Evolutionary conservation across 2,113 vertebrate genomes (phyloP).

Genomic region (Melanotaenia duboulayi): DNA sequence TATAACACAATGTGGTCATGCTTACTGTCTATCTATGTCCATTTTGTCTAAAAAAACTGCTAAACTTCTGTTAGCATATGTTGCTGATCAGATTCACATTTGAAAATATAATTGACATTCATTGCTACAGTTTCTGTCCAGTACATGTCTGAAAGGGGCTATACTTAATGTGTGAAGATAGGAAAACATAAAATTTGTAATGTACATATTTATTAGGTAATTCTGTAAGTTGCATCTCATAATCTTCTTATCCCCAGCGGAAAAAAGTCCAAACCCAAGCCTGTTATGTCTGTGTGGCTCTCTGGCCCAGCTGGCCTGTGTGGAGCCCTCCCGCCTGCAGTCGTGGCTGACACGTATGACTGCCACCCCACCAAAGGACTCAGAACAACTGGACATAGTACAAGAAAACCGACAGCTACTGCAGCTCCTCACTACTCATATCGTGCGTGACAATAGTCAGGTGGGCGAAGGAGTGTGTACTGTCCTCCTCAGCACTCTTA

Average conservation of each 20-base stretch:
- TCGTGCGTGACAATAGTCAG: slow-evolving; percentile 98
- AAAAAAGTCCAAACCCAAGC: slow-evolving; percentile 97
- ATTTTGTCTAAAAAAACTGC: too few species aligned
- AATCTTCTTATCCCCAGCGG: slow-evolving; percentile 79
- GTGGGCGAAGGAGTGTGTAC: slow-evolving; percentile 98
- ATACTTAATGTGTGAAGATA: not conserved
- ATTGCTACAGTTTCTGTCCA: too few species aligned
- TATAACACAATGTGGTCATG: not conserved
- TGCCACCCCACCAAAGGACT: slow-evolving; percentile 91
- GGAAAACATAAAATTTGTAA: not conserved
- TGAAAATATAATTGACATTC: too few species aligned
- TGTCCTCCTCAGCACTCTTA: slow-evolving; percentile 93
- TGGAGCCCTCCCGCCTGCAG: slow-evolving; percentile 91
- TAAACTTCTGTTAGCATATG: too few species aligned
- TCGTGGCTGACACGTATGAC: slow-evolving; percentile 98
- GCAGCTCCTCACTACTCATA: slow-evolving; percentile 94
- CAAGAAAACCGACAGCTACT: slow-evolving; percentile 97
- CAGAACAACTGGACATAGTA: slow-evolving; percentile 92
- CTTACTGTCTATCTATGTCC: too few species aligned
- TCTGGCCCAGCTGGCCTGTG: slow-evolving; percentile 94
- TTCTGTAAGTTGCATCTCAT: not conserved
- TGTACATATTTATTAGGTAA: not conserved
- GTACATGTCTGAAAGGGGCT: too few species aligned
- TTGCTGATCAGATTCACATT: too few species aligned
- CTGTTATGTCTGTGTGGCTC: slow-evolving; percentile 93